Conservation (phyloP, 2,888 invertebrate genomes). For the Ormia ochracea region DNA sequence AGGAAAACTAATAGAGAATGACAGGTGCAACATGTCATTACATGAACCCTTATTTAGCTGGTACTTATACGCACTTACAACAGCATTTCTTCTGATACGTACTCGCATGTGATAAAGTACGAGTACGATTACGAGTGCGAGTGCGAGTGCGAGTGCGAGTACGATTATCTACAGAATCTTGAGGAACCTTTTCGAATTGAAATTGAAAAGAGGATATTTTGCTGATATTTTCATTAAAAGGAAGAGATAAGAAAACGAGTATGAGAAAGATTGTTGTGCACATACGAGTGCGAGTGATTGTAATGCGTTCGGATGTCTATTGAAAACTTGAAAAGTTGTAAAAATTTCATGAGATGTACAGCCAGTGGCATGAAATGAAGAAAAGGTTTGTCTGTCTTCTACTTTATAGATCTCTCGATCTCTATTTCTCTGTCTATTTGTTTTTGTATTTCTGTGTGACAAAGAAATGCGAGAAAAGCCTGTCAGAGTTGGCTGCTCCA, state of each 20-base stretch:
- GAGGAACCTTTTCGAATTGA: conserved; percentile 3
- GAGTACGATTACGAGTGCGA: no score
- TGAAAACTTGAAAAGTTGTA: not conserved
- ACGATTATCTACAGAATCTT: conserved; percentile 13
- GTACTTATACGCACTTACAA: conserved; percentile 24
- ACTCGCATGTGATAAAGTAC: not conserved
- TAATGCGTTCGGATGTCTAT: conserved; percentile 38
- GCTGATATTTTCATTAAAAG: conserved; percentile 36
- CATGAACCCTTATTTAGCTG: conserved; percentile 58
- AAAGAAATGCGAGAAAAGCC: no score
- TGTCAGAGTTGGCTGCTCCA: conserved; percentile 17
- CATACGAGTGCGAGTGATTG: not conserved
- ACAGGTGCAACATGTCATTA: conserved; percentile 67
- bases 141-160: no score
- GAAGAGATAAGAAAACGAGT: conserved; percentile 23
- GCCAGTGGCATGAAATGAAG: conserved; percentile 5
- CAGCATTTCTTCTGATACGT: not conserved
- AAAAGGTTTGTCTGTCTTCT: not conserved
- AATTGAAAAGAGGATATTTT: conserved; percentile 20
- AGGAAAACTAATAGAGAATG: conserved; percentile 53
- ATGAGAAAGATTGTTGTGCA: not conserved
- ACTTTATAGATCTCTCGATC: not conserved
- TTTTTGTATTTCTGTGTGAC: conserved; percentile 19
- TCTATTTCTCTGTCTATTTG: not conserved
- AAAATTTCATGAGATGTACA: not conserved